A percentile compares a stretch with the other conserved stretches of the same genome.
Conservation (phyloP, 2,113 vertebrate species). For the Eleginops maclovinus region DNA sequence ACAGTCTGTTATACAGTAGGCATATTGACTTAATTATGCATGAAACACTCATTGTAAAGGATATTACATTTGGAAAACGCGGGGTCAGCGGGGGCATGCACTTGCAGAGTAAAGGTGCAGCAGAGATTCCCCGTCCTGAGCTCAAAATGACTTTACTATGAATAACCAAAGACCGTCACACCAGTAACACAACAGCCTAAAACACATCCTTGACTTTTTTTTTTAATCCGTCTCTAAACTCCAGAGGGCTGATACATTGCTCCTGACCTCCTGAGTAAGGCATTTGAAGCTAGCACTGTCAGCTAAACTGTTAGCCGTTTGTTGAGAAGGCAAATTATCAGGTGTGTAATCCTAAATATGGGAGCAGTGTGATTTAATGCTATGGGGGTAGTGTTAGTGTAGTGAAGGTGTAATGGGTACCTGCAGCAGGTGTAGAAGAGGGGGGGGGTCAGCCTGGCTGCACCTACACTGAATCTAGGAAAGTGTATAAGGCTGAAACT, state of each 20-base stretch:
- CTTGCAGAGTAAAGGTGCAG: conserved; percentile 9
- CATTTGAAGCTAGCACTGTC: conserved; percentile 42
- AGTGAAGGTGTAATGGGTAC: conserved; percentile 53
- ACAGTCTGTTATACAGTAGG: too few relatives aligned
- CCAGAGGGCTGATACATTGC: conserved; percentile 20
- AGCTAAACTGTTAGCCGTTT: conserved; percentile 45
- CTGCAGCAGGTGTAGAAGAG: conserved; percentile 12
- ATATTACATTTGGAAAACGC: too few relatives aligned
- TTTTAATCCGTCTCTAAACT: conserved; percentile 3
- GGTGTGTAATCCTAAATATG: conserved; percentile 61
- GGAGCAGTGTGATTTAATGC: conserved; percentile 55
- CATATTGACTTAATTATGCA: too few relatives aligned
- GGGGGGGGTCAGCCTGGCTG: neutral
- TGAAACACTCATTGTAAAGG: too few relatives aligned
- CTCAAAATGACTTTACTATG: too few relatives aligned
- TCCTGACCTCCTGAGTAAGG: conserved; percentile 47
- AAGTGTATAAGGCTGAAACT: neutral
- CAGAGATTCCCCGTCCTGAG: neutral
- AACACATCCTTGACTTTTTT: conserved; percentile 16
- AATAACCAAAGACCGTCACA: too few relatives aligned
- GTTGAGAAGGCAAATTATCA: conserved; percentile 61
- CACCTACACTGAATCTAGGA: neutral
- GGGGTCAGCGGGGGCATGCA: too few relatives aligned
- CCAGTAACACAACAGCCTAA: conserved; percentile 7
- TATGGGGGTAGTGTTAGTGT: conserved; percentile 49